A percentile compares a stretch with the other conserved stretches of the same genome.
Conservation (phyloP, 2,113 vertebrate genomes). For the Anoura caudifer region DNA sequence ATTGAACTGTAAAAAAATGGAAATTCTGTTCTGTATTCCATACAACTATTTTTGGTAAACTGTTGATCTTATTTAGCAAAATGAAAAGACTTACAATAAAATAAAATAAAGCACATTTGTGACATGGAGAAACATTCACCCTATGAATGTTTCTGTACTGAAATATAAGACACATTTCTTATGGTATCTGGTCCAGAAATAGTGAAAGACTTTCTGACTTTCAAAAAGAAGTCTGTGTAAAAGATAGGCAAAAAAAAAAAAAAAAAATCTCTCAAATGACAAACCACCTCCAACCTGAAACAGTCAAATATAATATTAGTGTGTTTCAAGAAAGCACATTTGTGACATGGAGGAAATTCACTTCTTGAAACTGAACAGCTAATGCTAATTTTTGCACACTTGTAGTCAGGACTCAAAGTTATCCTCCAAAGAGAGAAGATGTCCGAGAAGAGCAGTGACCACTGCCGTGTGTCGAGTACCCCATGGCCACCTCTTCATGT, state of each 20-base stretch:
- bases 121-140: too few relatives aligned
- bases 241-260: background rate
- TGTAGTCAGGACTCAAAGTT: background rate
- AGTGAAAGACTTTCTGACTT: constrained; percentile 36
- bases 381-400: background rate
- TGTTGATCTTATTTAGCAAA: constrained; percentile 62
- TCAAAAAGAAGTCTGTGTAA: constrained; percentile 20
- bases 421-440: background rate
- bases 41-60: constrained; percentile 21
- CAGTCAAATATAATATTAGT: background rate
- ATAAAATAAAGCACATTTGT: too few relatives aligned
- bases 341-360: background rate
- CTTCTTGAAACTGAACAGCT: background rate
- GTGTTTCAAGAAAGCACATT: background rate
- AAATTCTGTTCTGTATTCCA: constrained; percentile 46
- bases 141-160: background rate
- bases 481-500: background rate
- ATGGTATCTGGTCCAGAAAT: constrained; percentile 37
- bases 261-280: background rate
- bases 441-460: background rate
- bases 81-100: constrained; percentile 40
- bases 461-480: background rate
- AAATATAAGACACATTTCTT: constrained; percentile 40
- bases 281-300: constrained; percentile 15
- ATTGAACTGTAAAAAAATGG: constrained; percentile 30